Evolutionary conservation across 2,888 invertebrate species (phyloP).

Genomic region (Drosophila hamatofila): DNA sequence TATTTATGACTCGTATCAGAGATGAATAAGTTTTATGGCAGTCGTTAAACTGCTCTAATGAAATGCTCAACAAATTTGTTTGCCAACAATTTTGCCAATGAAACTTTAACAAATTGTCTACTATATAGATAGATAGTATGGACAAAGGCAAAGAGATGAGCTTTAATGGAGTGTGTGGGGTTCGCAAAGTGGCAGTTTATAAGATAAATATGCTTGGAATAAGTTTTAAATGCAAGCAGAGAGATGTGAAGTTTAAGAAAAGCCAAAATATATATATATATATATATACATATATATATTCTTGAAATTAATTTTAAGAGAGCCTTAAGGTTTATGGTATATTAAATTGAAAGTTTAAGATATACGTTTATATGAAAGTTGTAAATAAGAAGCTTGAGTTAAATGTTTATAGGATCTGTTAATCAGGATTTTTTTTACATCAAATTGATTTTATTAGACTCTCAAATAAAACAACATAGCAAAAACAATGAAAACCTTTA

Average conservation of each 20-base stretch:
- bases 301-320: background rate
- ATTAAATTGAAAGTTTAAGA: background rate
- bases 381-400: too few species aligned
- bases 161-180: background rate
- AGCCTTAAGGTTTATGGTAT: background rate
- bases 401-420: too few species aligned
- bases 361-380: background rate
- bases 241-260: background rate
- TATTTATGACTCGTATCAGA: conserved; percentile 44
- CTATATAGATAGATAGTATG: background rate
- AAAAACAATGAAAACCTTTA: background rate
- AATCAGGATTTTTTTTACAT: too few species aligned
- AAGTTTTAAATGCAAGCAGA: too few species aligned
- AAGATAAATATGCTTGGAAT: background rate
- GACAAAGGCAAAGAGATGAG: background rate
- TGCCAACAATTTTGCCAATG: conserved; percentile 8
- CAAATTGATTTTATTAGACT: too few species aligned
- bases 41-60: conserved; percentile 33
- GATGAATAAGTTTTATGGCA: conserved; percentile 31
- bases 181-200: background rate
- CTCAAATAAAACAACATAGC: too few species aligned
- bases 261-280: too few species aligned
- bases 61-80: conserved; percentile 42
- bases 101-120: background rate
- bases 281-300: too few species aligned